Conservation (phyloP, 1,140 invertebrate genomes). For the Temnothorax nylanderi region DNA sequence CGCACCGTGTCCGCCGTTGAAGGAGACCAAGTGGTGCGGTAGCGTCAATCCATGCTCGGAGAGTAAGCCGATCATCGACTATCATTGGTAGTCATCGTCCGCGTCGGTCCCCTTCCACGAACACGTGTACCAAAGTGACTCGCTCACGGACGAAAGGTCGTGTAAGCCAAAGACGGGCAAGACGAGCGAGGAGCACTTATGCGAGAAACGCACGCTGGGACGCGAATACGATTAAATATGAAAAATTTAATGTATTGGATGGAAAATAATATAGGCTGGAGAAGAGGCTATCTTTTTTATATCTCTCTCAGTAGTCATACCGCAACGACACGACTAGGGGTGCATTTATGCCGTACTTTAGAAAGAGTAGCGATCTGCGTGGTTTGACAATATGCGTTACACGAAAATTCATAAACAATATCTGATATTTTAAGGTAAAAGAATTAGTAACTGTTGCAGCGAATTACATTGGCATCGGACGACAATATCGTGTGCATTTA, state of each 20-base stretch:
- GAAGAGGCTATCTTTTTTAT: slow-evolving; percentile 45
- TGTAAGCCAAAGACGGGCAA: not conserved
- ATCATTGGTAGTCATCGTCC: slow-evolving; percentile 78
- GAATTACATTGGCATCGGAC: not conserved
- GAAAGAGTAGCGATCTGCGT: slow-evolving; percentile 3
- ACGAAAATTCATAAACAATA: slow-evolving; percentile 32
- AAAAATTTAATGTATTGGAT: not conserved
- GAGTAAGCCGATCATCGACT: slow-evolving; percentile 73
- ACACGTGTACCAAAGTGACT: slow-evolving; percentile 59
- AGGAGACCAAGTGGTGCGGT: slow-evolving; percentile 95
- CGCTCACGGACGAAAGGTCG: slow-evolving; percentile 38
- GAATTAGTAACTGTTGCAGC: slow-evolving; percentile 1
- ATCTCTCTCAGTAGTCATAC: slow-evolving; percentile 2
- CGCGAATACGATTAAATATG: slow-evolving; percentile 7
- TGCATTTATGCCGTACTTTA: not conserved
- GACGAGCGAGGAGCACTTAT: slow-evolving; percentile 30
- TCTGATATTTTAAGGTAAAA: slow-evolving; percentile 19
- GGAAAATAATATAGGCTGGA: not conserved
- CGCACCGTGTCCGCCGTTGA: slow-evolving; percentile 91
- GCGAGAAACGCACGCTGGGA: slow-evolving; percentile 19
- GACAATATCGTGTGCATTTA: slow-evolving; percentile 8
- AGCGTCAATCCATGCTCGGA: slow-evolving; percentile 89
- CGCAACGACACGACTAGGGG: not conserved
- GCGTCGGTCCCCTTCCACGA: slow-evolving; percentile 14
- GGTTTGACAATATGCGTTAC: slow-evolving; percentile 44